Evolutionary conservation across 2,888 invertebrate species (phyloP).

Genomic region (Caenorhabditis doughertyi): DNA sequence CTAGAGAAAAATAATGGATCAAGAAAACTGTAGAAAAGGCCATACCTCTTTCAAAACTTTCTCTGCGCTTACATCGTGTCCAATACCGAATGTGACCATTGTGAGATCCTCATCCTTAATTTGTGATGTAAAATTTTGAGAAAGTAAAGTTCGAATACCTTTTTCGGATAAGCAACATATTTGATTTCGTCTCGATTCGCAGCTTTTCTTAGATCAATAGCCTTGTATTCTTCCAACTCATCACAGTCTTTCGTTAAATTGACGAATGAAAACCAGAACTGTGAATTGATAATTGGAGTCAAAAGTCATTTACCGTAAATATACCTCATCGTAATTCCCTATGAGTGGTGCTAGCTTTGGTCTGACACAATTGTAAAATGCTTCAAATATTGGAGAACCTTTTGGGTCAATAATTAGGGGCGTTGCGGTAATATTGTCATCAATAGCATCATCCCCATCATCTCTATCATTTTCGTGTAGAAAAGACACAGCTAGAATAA

Average conservation of each 20-base stretch:
- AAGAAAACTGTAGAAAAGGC: no score
- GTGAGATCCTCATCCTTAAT: conserved; percentile 27
- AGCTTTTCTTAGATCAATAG: conserved; percentile 6
- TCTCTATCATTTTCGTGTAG: not conserved
- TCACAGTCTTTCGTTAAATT: conserved; percentile 34
- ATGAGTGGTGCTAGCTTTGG: conserved; percentile 10
- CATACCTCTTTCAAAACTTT: conserved; percentile 27
- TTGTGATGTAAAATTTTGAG: no score
- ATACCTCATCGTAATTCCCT: conserved; percentile 31
- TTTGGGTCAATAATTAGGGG: not conserved
- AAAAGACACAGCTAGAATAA: not conserved
- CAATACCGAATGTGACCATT: conserved; percentile 47
- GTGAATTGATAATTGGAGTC: not conserved
- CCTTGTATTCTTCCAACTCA: not conserved
- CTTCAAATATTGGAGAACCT: conserved; percentile 14
- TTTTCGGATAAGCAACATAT: conserved; percentile 33
- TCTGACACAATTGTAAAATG: conserved; percentile 26
- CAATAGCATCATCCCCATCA: not conserved
- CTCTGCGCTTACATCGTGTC: conserved; percentile 38
- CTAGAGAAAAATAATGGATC: no score
- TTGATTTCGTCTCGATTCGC: conserved; percentile 20
- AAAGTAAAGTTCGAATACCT: no score
- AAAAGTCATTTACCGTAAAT: no score
- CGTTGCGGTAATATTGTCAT: not conserved
- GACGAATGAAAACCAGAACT: conserved; percentile 33